A percentile compares a stretch with the other conserved stretches of the same genome.
Evolutionary conservation across 2,797 vertebrate species (phyloP).

Genomic region (Coranthus polyacanthus): DNA sequence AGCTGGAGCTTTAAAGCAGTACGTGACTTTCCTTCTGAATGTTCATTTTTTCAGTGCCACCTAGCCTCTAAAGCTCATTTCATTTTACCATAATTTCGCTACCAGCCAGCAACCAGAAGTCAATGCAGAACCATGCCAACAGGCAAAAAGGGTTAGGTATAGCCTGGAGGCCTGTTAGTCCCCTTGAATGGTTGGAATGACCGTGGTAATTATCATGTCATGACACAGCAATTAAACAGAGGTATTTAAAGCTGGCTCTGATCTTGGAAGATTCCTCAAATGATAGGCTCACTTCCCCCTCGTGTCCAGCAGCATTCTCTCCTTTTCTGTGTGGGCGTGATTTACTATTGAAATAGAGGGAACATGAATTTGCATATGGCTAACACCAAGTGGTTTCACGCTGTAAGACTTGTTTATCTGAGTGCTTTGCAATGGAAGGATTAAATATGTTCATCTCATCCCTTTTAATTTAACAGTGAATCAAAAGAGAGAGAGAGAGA

Average conservation of each 20-base stretch:
- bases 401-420: constrained; percentile 32
- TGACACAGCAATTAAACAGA: constrained; percentile 70
- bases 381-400: constrained; percentile 39
- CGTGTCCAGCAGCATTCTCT: constrained; percentile 48
- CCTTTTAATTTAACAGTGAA: constrained; percentile 7
- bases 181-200: constrained; percentile 44
- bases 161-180: constrained; percentile 30
- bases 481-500: not conserved
- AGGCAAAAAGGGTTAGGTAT: constrained; percentile 7
- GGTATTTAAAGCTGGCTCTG: constrained; percentile 65
- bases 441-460: constrained; percentile 15
- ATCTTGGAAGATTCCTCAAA: constrained; percentile 56
- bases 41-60: constrained; percentile 4
- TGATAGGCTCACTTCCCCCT: constrained; percentile 63
- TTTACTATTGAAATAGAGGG: constrained; percentile 51
- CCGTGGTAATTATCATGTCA: constrained; percentile 66
- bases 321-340: constrained; percentile 44
- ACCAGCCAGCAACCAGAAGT: constrained; percentile 6
- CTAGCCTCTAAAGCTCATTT: not conserved
- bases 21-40: not conserved
- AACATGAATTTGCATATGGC: constrained; percentile 60
- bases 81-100: constrained; percentile 16
- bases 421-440: constrained; percentile 9
- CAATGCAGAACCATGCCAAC: constrained; percentile 22
- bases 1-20: constrained; percentile 20